Percentiles rank a stretch among this genome's conserved stretches.
These are phyloP conservation scores for Resseliella maxima DNA, from an alignment of 2,888 invertebrate genomes.

Conservation along the genomic window DNA sequence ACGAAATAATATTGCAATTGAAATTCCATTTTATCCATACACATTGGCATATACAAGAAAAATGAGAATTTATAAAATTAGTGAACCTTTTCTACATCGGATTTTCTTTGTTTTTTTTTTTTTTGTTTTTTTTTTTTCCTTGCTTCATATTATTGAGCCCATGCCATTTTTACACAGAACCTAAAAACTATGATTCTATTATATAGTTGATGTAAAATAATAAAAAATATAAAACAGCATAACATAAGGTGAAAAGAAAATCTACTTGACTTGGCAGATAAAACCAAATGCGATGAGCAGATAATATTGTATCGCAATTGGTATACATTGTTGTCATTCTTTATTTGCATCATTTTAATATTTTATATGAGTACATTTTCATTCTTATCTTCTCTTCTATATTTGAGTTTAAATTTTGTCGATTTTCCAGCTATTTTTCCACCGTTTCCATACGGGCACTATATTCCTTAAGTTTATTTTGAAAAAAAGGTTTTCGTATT, in stretches of 20 bases:
- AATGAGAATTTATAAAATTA: background rate
- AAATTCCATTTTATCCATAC: background rate
- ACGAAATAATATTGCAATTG: conserved; percentile 19
- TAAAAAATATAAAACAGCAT: background rate
- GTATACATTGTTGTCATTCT: background rate
- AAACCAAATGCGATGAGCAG: conserved; percentile 11
- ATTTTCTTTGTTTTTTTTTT: no score
- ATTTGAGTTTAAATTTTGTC: background rate
- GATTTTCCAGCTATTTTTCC: no score
- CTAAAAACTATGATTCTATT: background rate
- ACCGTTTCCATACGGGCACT: no score
- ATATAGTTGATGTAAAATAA: background rate
- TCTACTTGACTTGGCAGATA: background rate
- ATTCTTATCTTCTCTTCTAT: background rate
- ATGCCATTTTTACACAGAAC: no score
- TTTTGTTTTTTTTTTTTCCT: no score
- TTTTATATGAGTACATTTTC: background rate
- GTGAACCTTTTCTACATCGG: no score
- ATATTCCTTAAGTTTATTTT: no score
- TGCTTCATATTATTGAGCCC: no score
- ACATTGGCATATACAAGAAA: background rate
- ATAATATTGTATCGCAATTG: background rate
- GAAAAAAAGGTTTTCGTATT: no score
- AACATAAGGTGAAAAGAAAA: background rate
- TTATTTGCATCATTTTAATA: background rate